phyloP scores from a whole-genome alignment of 2,888 invertebrate genomes.

The Strigamia transsilvanica region DNA sequence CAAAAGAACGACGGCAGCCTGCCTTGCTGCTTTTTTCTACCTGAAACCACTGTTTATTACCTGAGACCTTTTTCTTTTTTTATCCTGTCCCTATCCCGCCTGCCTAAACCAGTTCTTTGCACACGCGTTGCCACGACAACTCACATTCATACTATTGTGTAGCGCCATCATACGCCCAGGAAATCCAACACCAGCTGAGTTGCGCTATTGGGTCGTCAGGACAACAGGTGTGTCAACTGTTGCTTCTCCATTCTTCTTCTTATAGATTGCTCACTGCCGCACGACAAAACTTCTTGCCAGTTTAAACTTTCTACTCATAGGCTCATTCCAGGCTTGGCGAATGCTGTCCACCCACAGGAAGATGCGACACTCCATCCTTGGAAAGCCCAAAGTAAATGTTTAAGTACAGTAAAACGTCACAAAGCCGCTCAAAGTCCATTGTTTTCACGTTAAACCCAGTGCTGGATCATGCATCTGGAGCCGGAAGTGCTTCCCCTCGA shows the following conservation, averaged over 20 bases:
- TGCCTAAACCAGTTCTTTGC: neutral
- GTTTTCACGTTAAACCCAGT: too few species aligned
- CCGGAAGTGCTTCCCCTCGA: too few species aligned
- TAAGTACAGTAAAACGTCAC: too few species aligned
- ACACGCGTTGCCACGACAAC: neutral
- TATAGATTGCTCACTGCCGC: neutral
- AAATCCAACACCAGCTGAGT: neutral
- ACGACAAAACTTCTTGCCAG: neutral
- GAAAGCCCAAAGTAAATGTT: too few species aligned
- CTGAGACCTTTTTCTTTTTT: neutral
- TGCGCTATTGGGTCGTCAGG: constrained; percentile 21
- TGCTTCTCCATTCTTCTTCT: neutral
- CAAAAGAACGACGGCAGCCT: neutral
- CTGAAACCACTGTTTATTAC: constrained; percentile 47
- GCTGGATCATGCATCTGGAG: too few species aligned
- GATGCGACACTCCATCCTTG: too few species aligned
- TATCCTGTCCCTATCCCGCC: neutral
- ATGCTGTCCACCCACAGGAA: too few species aligned
- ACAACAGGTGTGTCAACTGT: constrained; percentile 46
- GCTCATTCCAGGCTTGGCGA: too few species aligned
- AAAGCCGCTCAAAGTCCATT: too few species aligned
- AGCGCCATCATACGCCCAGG: constrained; percentile 13
- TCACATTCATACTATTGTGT: constrained; percentile 6
- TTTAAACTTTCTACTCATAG: too few species aligned
- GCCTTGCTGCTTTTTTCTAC: neutral